These are phyloP conservation scores for Arctopsyche grandis DNA, from an alignment of 1,140 invertebrate species.

Conservation along the genomic window DNA sequence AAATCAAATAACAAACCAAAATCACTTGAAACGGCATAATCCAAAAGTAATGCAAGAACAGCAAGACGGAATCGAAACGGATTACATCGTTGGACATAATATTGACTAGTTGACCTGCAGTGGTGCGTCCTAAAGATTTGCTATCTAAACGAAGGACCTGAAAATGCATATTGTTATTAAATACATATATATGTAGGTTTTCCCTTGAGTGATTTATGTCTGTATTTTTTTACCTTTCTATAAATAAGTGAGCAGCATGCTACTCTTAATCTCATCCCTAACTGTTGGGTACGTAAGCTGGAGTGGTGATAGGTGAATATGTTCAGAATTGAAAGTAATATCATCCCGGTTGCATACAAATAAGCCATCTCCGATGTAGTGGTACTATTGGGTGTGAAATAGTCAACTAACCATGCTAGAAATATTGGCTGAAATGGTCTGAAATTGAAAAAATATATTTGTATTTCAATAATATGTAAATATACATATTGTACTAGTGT, in stretches of 20 bases:
- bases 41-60: conserved; percentile 66
- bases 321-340: conserved; percentile 57
- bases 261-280: conserved; percentile 61
- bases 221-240: conserved; percentile 56
- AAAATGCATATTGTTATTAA: background rate
- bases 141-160: conserved; percentile 72
- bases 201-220: background rate
- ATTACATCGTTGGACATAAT: conserved; percentile 79
- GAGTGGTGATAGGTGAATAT: conserved; percentile 60
- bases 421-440: conserved; percentile 64
- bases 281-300: conserved; percentile 57
- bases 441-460: conserved; percentile 29
- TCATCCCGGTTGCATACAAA: conserved; percentile 55
- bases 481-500: too few relatives aligned
- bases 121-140: conserved; percentile 76
- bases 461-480: too few relatives aligned
- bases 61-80: conserved; percentile 66
- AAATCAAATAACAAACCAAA: conserved; percentile 65
- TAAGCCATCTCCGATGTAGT: conserved; percentile 61
- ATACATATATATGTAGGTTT: background rate
- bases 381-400: conserved; percentile 63
- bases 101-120: conserved; percentile 77
- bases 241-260: conserved; percentile 62
- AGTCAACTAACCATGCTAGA: conserved; percentile 61
- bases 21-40: conserved; percentile 71